These are phyloP conservation scores for Centropus unirufus DNA, from an alignment of 2,113 vertebrate species.

Conservation along the genomic window DNA sequence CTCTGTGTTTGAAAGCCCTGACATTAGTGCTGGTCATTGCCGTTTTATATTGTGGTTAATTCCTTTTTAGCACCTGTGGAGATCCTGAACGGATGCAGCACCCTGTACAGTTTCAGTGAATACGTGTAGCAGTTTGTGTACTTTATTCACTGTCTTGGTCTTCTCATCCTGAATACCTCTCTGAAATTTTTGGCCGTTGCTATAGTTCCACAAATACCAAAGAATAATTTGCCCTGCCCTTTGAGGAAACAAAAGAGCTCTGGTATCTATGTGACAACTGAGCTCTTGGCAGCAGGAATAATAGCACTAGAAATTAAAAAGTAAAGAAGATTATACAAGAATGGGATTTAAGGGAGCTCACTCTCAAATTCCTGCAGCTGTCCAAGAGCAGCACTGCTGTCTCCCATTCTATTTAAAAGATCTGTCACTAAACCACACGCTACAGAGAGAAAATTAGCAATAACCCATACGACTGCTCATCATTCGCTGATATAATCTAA, in stretches of 20 bases:
- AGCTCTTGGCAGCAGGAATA: neutral
- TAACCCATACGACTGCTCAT: neutral
- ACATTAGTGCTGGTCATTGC: rapidly evolving
- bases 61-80: neutral
- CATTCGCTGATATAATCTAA: neutral
- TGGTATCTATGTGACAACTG: neutral
- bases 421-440: neutral
- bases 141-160: neutral
- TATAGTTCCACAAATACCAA: neutral
- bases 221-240: neutral
- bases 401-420: neutral
- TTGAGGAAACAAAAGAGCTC: neutral
- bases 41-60: neutral
- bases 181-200: neutral
- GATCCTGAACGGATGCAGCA: neutral
- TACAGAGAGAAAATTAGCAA: neutral
- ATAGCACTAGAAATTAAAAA: neutral
- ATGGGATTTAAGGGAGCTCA: neutral
- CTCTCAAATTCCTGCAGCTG: neutral
- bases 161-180: neutral
- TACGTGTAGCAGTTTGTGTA: neutral
- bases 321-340: neutral
- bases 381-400: neutral
- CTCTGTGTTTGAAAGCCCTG: neutral
- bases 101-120: neutral